Evolutionary conservation across 2,888 invertebrate species (phyloP), one percentile per base, ranked within the genome.

Genomic region (Actias luna): DNA sequence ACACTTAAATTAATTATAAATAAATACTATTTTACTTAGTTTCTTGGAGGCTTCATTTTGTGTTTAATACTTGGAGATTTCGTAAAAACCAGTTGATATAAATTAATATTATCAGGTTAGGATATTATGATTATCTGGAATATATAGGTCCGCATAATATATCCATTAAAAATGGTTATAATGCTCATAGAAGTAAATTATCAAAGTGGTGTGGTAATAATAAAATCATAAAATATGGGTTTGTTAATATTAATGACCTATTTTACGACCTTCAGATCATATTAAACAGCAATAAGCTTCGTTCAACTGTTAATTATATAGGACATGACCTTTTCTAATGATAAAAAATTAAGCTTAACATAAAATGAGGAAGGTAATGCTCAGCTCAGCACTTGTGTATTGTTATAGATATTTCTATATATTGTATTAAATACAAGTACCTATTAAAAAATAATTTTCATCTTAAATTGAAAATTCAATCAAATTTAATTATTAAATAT

Each of bases 231-330:
- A 77, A 78, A 73, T 72, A 69, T 72, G 74, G 68, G 71, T 74
- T 72, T 73, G 74, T 77, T 66, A 67, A 67, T 50, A 61, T 85
- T 85, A 78, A 87, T 78, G 79, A 78, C 62, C 68, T 42, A 64
- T 82, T 84, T 84, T 80, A 84, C 70, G 73, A 76, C 77, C 67
- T 67, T 68, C 36, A 71, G 73, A 72, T 73, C 74, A 68, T 76
- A 69, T 68, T 65, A 67, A 65, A 62, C 61, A 64, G 67, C 73
- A 66, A 75, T 78, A 71, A 82, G 83, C 78, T 69, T 70, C 77
- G 78, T 77, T 79, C 75, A 74, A 75, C 57, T 61, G 61, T 61
- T 57, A 57, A 62, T 42, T 31, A 31, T n/a, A n/a, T 12, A 36
- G n/a, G 50, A 27, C 29, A 39, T 29, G 55, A n/a, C 5, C 55